Base-by-base conservation (phyloP, 1,140 invertebrate species). In the Musca domestica region DNA sequence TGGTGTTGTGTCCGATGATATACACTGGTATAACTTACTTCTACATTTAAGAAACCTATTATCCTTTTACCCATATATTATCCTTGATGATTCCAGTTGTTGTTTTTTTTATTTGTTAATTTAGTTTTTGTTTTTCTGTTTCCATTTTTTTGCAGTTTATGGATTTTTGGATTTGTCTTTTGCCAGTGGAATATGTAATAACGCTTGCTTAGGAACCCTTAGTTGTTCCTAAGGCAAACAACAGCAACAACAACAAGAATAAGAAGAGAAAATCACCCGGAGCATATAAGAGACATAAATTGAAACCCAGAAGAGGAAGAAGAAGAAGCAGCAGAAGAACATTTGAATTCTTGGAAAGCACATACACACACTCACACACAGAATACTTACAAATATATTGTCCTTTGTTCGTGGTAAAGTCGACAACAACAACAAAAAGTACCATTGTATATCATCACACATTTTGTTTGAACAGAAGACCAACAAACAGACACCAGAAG, bases 61-160 rank as follows among this genome's bases (percentile, higher is more conserved):
- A 41, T 41, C 34, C 34, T 41, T 41, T 41, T 2, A 12, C 34
- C n/a, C n/a, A 41, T 12, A 10, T 41, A 2, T 5, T 41, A 12
- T 41, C 34, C 17, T 51, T 51, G 19, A 51, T 19, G n/a, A n/a
- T n/a, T n/a, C n/a, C n/a, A n/a, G 4, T 51, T 19, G 4, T 19
- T 51, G 20, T 20, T 9, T 51, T 5, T 46, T 3, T 12, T 20
- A 1, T 19, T 61, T 61, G 34, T 41, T 34, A 7, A 27, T 58
- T 2, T n/a, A n/a, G 23, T 69, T 67, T 69, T 64, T 66, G 56
- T 66, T 72, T 47, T 69, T 69, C 70, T 67, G 70, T 54, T 71
- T 71, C 67, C 54, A 46, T 64, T 75, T 79, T 74, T 72, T 79
- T 79, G 75, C 77, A 79, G 77, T 79, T 79, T 79, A 78, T 79